Percentiles rank a stretch among this genome's conserved stretches.
Conservation (phyloP, 2,113 vertebrate species). For the Oryzias javanicus region DNA sequence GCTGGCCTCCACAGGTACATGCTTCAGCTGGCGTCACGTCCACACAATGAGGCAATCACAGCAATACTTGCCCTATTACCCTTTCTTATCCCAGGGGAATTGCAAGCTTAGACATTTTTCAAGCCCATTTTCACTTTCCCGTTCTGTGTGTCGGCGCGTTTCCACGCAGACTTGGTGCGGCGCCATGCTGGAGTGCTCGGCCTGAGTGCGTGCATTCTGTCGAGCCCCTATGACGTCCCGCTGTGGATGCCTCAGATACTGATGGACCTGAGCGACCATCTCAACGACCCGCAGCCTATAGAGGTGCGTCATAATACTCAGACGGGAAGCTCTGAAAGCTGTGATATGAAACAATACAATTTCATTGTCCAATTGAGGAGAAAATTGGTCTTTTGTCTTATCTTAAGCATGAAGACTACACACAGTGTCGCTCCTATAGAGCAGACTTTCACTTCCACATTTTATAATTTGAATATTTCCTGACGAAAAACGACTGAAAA, state of each 20-base stretch:
- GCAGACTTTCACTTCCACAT: conserved; percentile 55
- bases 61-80: conserved; percentile 55
- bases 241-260: conserved; percentile 98
- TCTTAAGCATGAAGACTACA: conserved; percentile 58
- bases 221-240: conserved; percentile 94
- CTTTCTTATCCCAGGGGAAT: conserved; percentile 50
- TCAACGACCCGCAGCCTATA: conserved; percentile 96
- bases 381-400: conserved; percentile 64
- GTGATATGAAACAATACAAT: conserved; percentile 57
- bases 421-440: conserved; percentile 56
- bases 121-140: conserved; percentile 31
- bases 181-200: conserved; percentile 95
- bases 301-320: conserved; percentile 84
- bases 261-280: conserved; percentile 94
- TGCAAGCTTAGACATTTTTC: conserved; percentile 54
- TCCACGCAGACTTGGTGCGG: conserved; percentile 85
- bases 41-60: conserved; percentile 68
- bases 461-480: conserved; percentile 47
- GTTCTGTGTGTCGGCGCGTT: conserved; percentile 11
- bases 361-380: conserved; percentile 71
- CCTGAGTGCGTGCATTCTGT: conserved; percentile 91
- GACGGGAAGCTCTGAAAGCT: conserved; percentile 25
- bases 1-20: conserved; percentile 81
- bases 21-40: conserved; percentile 77
- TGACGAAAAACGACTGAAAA: conserved; percentile 46